Conservation (phyloP, 2,113 vertebrate genomes). For the Oryctolagus cuniculus region DNA sequence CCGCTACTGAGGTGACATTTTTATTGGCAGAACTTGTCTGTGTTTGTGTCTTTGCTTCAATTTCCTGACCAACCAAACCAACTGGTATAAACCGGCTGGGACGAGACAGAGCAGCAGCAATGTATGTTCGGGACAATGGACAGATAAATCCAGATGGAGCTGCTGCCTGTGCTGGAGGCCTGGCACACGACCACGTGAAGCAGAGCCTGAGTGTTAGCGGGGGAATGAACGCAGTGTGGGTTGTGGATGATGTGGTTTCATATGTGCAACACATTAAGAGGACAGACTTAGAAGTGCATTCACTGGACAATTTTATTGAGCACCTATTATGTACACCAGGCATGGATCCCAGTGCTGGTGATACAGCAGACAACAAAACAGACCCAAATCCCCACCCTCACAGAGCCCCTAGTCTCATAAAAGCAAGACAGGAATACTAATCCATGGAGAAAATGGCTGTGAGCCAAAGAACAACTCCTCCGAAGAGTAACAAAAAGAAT, state of each 20-base stretch:
- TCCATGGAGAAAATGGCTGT: not conserved
- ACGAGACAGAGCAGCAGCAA: not conserved
- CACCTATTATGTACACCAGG: constrained; percentile 23
- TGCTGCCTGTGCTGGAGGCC: not conserved
- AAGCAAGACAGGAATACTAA: constrained; percentile 12
- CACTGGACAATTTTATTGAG: constrained; percentile 72
- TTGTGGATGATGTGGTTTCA: not conserved
- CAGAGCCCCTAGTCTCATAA: not conserved
- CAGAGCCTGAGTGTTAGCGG: not conserved
- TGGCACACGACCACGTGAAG: not conserved
- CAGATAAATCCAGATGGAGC: not conserved
- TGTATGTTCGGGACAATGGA: not conserved
- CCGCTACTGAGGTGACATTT: not conserved
- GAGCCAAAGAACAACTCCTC: not conserved
- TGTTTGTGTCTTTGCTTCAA: not conserved
- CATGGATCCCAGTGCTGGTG: not conserved
- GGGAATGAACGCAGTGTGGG: not conserved
- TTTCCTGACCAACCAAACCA: not conserved
- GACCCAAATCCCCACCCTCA: not conserved
- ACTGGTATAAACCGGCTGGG: not conserved
- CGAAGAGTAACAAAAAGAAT: not conserved
- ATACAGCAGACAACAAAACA: constrained; percentile 45
- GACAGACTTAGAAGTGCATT: constrained; percentile 34
- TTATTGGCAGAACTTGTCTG: not conserved
- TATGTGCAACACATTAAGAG: not conserved